Conservation (phyloP, 2,888 invertebrate genomes). For the Heteromurus nitidus region DNA sequence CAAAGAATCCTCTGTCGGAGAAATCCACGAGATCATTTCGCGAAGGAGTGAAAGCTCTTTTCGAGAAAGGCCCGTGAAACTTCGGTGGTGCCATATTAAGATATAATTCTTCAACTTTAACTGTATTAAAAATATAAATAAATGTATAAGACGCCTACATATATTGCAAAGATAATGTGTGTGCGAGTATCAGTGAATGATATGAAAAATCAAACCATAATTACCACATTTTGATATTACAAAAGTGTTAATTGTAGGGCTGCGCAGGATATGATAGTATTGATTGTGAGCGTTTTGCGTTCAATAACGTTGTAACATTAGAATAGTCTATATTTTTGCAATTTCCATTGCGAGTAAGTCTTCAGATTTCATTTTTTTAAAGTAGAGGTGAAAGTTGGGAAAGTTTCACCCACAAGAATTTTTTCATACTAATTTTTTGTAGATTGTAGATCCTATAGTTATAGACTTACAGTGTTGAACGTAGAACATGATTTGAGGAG, state of each 20-base stretch:
- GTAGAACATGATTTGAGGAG: not conserved
- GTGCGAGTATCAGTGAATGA: too few relatives aligned
- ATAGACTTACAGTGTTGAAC: too few relatives aligned
- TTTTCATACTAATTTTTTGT: too few relatives aligned
- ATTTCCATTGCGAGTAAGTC: not conserved
- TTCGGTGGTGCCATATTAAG: slow-evolving; percentile 66
- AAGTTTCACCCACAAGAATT: too few relatives aligned
- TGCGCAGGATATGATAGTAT: not conserved
- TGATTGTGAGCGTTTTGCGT: too few relatives aligned
- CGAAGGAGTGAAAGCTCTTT: slow-evolving; percentile 26
- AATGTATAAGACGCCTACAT: slow-evolving; percentile 4
- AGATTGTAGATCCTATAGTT: too few relatives aligned
- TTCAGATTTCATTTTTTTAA: not conserved
- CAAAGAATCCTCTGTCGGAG: slow-evolving; percentile 26
- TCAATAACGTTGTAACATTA: not conserved
- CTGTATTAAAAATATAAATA: not conserved
- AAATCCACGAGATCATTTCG: slow-evolving; percentile 23
- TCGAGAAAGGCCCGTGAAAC: slow-evolving; percentile 65
- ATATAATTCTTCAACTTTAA: not conserved
- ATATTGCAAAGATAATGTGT: not conserved
- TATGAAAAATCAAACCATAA: not conserved
- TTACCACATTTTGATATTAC: slow-evolving; percentile 21
- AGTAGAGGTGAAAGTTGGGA: too few relatives aligned
- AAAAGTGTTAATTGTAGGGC: too few relatives aligned
- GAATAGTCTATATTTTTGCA: not conserved